phyloP scores from a whole-genome alignment of 2,113 vertebrate genomes.

The Melanotaenia duboulayi region DNA sequence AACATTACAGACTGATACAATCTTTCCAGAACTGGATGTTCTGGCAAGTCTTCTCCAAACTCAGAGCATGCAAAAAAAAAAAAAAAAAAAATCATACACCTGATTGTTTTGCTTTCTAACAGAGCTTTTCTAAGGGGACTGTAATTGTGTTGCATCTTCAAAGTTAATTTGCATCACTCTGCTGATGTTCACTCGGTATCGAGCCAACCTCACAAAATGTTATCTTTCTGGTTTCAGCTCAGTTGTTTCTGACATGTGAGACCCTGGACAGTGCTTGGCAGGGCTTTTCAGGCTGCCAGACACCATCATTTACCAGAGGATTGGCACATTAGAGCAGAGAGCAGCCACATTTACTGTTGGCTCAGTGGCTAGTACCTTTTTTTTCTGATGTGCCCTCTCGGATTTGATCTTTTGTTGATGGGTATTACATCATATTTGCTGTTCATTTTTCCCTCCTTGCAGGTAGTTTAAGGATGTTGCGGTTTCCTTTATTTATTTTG shows the following conservation, averaged over 20 bases:
- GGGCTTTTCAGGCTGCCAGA: constrained; percentile 43
- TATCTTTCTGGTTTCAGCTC: constrained; percentile 62
- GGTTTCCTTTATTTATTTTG: not conserved
- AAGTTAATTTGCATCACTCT: constrained; percentile 17
- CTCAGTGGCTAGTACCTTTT: constrained; percentile 21
- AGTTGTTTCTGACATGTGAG: constrained; percentile 58
- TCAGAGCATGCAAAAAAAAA: too few relatives aligned
- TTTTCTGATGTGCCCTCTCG: constrained; percentile 13
- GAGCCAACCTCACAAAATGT: constrained; percentile 38
- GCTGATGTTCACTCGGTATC: constrained; percentile 6
- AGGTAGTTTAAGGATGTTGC: not conserved
- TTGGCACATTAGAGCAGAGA: constrained; percentile 50
- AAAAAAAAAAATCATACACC: too few relatives aligned
- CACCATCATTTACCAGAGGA: constrained; percentile 60
- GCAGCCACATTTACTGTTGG: constrained; percentile 42
- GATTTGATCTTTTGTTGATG: constrained; percentile 50
- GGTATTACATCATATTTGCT: constrained; percentile 9
- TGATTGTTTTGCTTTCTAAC: not conserved
- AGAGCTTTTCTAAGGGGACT: not conserved
- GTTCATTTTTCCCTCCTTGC: constrained; percentile 6
- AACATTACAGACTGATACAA: too few relatives aligned
- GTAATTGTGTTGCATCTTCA: not conserved
- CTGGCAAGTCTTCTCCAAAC: too few relatives aligned
- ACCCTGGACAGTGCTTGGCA: constrained; percentile 49
- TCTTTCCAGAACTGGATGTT: too few relatives aligned